Base-by-base conservation (phyloP, 1,140 invertebrate genomes). In the Habropoda laboriosa region DNA sequence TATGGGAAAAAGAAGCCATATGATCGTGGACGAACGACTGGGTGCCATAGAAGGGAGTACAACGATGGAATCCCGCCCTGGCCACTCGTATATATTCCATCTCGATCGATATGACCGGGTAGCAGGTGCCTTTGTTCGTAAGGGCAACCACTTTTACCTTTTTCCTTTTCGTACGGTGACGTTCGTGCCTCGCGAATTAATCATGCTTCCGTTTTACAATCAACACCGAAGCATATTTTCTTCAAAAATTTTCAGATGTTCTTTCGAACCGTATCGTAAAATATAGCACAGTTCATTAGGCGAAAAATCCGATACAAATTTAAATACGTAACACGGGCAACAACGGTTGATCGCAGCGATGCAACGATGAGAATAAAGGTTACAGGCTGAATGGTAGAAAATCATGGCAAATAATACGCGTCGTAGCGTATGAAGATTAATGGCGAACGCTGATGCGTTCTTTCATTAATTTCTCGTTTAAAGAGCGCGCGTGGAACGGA, bases 101-200 rank as follows among this genome's bases (percentile, higher is more conserved):
- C n/a, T 83, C 81, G 77, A 86, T 86, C 85, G 77, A 86, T 86
- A 83, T 83, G 67, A 82, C 53, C 66, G 27, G 35, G 71, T 79
- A 82, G 66, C 75, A 68, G 67, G 57, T 73, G 73, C 35, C 55
- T 71, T 75, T 79, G 74, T 75, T 66, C 55, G 27, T 35, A 42
- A 27, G n/a, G 55, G 27, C 30, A 53, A 42, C 35, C 32, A n/a
- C 40, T 53, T 53, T 77, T 70, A 40, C 32, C 58, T 53, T 13
- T 45, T 45, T 74, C n/a, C n/a, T 57, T 53, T 47, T 27, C 45
- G 10, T 45, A 18, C 35, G 7, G 21, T 18, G 13, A 27, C 38
- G 38, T 24, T 45, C 27, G 61, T 47, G 18, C 63, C 18, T 24
- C 5, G n/a, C n/a, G n/a, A n/a, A n/a, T n/a, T n/a, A n/a, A n/a